Conservation (phyloP, 2,113 vertebrate genomes). For the Pollachius pollachius region DNA sequence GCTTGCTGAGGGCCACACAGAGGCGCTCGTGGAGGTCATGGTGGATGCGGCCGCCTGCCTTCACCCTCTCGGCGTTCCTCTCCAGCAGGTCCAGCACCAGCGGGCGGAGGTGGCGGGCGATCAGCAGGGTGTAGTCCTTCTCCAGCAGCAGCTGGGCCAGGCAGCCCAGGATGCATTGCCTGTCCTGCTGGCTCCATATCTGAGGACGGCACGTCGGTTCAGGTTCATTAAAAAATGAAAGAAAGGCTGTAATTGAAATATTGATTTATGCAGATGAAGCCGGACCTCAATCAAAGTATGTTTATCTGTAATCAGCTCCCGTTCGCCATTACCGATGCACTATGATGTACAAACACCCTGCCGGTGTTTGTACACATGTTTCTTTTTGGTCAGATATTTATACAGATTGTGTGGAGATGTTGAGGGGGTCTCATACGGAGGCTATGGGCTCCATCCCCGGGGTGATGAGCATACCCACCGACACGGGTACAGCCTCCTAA, state of each 20-base stretch:
- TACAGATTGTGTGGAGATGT: too few relatives aligned
- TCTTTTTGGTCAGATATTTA: too few relatives aligned
- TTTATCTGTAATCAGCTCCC: too few relatives aligned
- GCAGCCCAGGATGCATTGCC: conserved; percentile 81
- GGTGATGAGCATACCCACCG: not conserved
- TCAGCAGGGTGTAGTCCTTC: conserved; percentile 86
- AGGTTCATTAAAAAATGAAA: too few relatives aligned
- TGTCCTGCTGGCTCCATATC: conserved; percentile 91
- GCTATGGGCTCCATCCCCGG: not conserved
- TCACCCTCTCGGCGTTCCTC: conserved; percentile 85
- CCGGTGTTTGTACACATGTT: too few relatives aligned
- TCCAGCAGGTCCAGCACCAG: conserved; percentile 90
- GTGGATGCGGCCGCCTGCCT: conserved; percentile 79
- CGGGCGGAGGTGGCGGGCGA: conserved; percentile 85
- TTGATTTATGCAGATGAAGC: too few relatives aligned
- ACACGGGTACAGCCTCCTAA: not conserved
- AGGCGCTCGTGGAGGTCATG: conserved; percentile 93
- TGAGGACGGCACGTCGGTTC: conserved; percentile 42
- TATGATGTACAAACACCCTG: too few relatives aligned
- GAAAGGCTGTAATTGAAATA: too few relatives aligned
- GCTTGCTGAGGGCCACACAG: conserved; percentile 93
- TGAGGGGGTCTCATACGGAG: not conserved
- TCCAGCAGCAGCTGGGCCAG: conserved; percentile 86
- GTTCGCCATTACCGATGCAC: too few relatives aligned
- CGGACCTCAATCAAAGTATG: too few relatives aligned